Percentiles rank a stretch among this genome's conserved stretches.
Evolutionary conservation across 2,113 vertebrate species (phyloP).

Genomic region (Cisticola juncidis): DNA sequence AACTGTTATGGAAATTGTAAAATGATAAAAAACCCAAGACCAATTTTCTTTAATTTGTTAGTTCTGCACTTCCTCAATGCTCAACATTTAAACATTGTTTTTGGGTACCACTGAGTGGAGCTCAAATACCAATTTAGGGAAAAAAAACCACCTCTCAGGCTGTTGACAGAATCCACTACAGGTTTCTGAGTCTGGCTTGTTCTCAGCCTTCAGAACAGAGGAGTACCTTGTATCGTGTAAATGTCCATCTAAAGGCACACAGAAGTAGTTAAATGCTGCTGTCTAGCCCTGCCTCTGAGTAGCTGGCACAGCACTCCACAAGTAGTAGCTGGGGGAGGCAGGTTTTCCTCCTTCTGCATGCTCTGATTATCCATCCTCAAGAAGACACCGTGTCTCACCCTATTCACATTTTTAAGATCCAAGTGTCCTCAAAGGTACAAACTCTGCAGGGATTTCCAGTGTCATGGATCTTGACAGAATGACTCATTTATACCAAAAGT

Average conservation of each 20-base stretch:
- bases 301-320: background rate
- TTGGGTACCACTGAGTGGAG: constrained; percentile 51
- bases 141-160: background rate
- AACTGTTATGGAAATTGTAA: background rate
- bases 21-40: background rate
- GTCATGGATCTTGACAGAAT: background rate
- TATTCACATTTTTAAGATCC: background rate
- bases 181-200: background rate
- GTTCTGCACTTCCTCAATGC: background rate
- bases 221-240: background rate
- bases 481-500: background rate
- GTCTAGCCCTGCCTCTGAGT: background rate
- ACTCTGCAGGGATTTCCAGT: background rate
- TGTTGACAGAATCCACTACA: background rate
- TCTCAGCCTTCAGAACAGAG: background rate
- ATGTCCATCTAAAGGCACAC: background rate
- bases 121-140: constrained; percentile 50
- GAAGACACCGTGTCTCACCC: background rate
- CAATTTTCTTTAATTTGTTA: background rate
- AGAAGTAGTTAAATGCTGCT: background rate
- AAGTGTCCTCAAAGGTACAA: background rate
- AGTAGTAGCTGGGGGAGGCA: background rate
- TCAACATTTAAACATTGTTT: background rate
- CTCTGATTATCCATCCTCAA: background rate
- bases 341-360: background rate